Base-by-base conservation (phyloP, 2,888 invertebrate genomes). In the Vannuccia rotundouncinata region DNA sequence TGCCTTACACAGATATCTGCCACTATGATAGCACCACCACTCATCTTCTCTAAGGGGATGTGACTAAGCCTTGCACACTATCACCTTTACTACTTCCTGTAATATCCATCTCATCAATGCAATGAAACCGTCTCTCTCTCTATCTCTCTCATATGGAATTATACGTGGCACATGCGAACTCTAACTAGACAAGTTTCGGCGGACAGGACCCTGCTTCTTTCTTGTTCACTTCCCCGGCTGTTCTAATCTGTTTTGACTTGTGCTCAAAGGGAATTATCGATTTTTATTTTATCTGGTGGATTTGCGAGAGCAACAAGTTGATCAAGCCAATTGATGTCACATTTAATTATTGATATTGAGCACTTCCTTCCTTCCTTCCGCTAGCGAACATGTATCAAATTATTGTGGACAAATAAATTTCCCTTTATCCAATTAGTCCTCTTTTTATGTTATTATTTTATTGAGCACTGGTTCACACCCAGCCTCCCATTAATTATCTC, bases 1-100 rank as follows among this genome's bases (percentile, higher is more conserved):
- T 45, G 45, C 17, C 10, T 17, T 45, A 45, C 17, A 45, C 45
- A 45, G 17, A 22, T 45, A 45, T 45, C 17, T 45, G 45, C 45
- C 45, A 10, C 45, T 45, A 45, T 45, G 17, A 22, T 2, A n/a
- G 5, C 2, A 27, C 10, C 25, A 5, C 2, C 66, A 13, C 66
- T 13, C 22, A 66, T 22, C 22, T 66, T 22, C 66, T 66, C 22
- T 22, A 5, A 5, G 5, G 2, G 5, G 10, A 66, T 66, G 66
- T 66, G 66, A 66, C 66, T 66, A 66, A 66, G 66, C 66, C 5
- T 66, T 2, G 2, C 66, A 2, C 5, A 27, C 66, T 66, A 66
- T 66, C 66, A 66, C 66, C 66, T 66, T 66, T 22, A 66, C 66
- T 66, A 66, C 66, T 66, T 66, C 66, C 66, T 66, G 66, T 66